A percentile compares a stretch with the other conserved stretches of the same genome.
phyloP scores from a whole-genome alignment of 1,140 invertebrate species.

The Pseudomyrmex pallidus region DNA sequence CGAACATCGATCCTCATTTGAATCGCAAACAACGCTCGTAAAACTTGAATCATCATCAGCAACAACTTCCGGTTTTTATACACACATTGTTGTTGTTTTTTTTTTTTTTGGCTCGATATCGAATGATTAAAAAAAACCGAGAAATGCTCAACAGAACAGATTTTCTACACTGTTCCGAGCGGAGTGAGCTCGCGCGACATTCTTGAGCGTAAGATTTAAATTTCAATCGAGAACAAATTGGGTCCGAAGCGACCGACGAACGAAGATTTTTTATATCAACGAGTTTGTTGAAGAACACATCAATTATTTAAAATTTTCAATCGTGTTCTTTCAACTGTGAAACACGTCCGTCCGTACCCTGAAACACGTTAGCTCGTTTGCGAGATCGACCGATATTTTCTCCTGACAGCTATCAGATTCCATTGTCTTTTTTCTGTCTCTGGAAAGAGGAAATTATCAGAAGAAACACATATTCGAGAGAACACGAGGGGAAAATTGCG shows the following conservation, averaged over 20 bases:
- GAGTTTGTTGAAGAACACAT: constrained; percentile 3
- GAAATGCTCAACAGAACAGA: not conserved
- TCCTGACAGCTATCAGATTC: not conserved
- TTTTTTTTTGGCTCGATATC: constrained; percentile 3
- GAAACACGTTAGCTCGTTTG: not conserved
- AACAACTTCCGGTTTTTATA: not conserved
- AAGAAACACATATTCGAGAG: not conserved
- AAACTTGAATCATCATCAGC: constrained; percentile 8
- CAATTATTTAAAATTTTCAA: not conserved
- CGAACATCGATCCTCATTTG: constrained; percentile 4
- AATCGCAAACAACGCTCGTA: not conserved
- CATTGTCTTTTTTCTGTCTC: not conserved
- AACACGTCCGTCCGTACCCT: not conserved
- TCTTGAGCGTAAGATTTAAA: not conserved
- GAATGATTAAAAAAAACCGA: constrained; percentile 23
- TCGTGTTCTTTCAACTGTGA: not conserved
- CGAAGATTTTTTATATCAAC: not conserved
- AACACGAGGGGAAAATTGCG: not conserved
- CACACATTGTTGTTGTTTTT: not conserved
- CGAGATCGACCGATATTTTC: not conserved
- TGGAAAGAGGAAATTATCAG: constrained; percentile 3
- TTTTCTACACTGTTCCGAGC: not conserved
- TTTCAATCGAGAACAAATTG: constrained; percentile 41
- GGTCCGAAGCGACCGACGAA: constrained; percentile 5
- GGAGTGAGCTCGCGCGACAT: not conserved